phyloP scores from a whole-genome alignment of 1,140 invertebrate genomes.

The Zaprionus ornatus region DNA sequence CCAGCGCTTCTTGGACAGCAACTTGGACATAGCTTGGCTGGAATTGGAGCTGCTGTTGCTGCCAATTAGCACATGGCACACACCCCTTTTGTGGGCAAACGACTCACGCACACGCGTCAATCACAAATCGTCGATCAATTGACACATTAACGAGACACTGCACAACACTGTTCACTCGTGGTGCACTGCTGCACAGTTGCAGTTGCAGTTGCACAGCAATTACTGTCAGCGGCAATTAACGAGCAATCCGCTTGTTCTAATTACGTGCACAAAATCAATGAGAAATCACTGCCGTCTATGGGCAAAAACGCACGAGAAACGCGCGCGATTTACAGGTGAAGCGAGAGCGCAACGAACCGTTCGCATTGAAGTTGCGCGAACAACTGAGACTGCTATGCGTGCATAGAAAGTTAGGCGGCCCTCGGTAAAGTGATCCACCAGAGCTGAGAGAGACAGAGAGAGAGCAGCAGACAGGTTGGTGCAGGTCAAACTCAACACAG shows the following conservation, averaged over 20 bases:
- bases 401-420: constrained; percentile 58
- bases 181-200: constrained; percentile 9
- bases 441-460: constrained; percentile 5
- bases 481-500: constrained; percentile 76
- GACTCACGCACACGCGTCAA: constrained; percentile 39
- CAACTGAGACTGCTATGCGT: constrained; percentile 46
- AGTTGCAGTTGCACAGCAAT: constrained; percentile 45
- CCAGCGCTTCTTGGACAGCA: constrained; percentile 70
- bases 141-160: constrained; percentile 66
- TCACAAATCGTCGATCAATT: constrained; percentile 60
- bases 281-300: constrained; percentile 20
- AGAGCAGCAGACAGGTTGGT: constrained; percentile 50
- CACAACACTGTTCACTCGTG: neutral
- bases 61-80: constrained; percentile 39
- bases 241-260: constrained; percentile 80
- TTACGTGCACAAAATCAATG: constrained; percentile 74
- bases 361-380: constrained; percentile 58
- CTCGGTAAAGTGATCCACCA: neutral
- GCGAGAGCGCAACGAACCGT: constrained; percentile 24
- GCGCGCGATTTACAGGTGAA: neutral
- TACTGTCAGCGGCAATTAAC: constrained; percentile 72
- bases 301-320: constrained; percentile 19
- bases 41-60: constrained; percentile 26
- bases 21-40: constrained; percentile 42
- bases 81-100: constrained; percentile 25